Evolutionary conservation across 2,888 invertebrate genomes (phyloP).

Genomic region (Drosophila affinis): DNA sequence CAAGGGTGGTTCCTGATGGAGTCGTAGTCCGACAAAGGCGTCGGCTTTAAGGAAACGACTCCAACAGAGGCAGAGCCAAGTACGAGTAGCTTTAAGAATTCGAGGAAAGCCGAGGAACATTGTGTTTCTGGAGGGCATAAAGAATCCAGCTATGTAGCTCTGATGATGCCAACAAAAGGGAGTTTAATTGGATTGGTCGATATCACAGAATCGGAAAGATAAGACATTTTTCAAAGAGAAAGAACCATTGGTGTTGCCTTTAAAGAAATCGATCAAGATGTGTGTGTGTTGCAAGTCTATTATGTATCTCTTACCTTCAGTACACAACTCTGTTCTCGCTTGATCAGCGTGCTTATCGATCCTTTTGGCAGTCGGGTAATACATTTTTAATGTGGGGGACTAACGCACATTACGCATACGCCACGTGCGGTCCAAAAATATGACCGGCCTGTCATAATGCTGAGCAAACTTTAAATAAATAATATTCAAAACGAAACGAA

Average conservation of each 20-base stretch:
- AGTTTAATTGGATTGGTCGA: constrained; percentile 38
- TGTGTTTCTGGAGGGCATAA: not conserved
- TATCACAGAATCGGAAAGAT: constrained; percentile 17
- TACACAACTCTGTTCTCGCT: not conserved
- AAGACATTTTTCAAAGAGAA: not conserved
- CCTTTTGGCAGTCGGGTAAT: constrained; percentile 36
- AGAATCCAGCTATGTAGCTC: not conserved
- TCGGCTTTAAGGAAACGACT: constrained; percentile 12
- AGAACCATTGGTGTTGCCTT: not conserved
- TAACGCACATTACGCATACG: constrained; percentile 68
- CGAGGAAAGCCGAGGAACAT: not conserved
- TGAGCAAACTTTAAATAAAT: constrained; percentile 73
- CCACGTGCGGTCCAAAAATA: constrained; percentile 60
- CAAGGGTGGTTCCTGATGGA: constrained; percentile 26
- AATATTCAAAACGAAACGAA: constrained; percentile 51
- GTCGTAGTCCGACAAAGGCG: constrained; percentile 33
- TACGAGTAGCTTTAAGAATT: constrained; percentile 19
- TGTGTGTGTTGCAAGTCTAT: no score
- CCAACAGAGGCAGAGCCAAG: not conserved
- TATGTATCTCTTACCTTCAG: not conserved
- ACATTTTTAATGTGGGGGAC: constrained; percentile 62
- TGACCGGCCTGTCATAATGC: constrained; percentile 67
- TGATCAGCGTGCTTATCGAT: not conserved
- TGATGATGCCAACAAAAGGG: constrained; percentile 5
- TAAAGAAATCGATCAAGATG: not conserved